Base-by-base conservation (phyloP, 2,113 vertebrate species). In the Piprites chloris region DNA sequence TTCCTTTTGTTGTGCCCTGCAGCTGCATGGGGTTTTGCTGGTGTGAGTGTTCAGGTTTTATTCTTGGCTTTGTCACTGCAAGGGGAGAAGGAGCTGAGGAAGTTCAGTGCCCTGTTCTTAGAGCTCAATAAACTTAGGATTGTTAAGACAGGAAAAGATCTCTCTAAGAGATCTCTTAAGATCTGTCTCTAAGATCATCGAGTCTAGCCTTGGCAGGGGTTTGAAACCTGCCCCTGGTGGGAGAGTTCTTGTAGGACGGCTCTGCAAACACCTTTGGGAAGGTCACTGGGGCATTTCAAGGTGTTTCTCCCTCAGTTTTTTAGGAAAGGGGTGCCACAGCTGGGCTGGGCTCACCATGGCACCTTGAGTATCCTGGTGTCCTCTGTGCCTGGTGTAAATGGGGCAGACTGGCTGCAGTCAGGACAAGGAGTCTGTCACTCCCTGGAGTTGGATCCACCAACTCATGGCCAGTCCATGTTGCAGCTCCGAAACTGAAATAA, bases 351-450 rank as follows among this genome's bases (percentile, higher is more conserved):
- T 71, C 67, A 6, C 13, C 41, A 1, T 19, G 22, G 68, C 68
- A 72, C 24, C 69, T 41, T 15, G 3, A 21, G 24, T 4, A 22
- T 37, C 58, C 67, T 19, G 35, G 46, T 27, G 39, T 56, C 21
- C 28, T 33, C 19, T 49, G 52, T 53, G 37, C 78, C 58, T 33
- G 18, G 9, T 1, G 2, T 23, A 53, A 23, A 11, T 9, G 9
- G 63, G 58, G 58, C 59, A 35, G 28, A 3, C 14, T 39, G 68
- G n/a, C 35, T 53, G 7, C 16, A 9, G 61, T 4, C 35, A 33
- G 87, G 52, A 26, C 12, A 3, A 3, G 2, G 74, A 42, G 11
- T 17, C 26, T 5, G 0, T 55, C 17, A 0, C 56, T 37, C 14
- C 7, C 71, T n/a, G 85, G 23, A 24, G 23, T 6, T 71, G 68